A percentile compares a stretch with the other conserved stretches of the same genome.
Evolutionary conservation across 2,113 vertebrate species (phyloP).

Genomic region (Myiopsitta monachus): DNA sequence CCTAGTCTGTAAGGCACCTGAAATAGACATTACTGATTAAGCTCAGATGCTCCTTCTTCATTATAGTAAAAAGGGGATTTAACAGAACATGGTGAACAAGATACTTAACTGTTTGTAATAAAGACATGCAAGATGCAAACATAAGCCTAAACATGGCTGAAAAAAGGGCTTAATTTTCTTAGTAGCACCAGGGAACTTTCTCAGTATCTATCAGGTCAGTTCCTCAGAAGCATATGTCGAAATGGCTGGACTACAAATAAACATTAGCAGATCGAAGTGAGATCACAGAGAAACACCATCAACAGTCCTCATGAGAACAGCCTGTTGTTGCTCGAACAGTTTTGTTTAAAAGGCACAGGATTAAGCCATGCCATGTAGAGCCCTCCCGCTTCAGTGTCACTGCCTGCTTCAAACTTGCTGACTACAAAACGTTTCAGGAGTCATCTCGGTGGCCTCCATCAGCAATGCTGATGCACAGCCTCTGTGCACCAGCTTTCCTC

Average conservation of each 20-base stretch:
- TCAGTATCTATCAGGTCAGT: not conserved
- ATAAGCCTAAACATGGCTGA: not conserved
- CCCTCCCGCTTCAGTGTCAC: not conserved
- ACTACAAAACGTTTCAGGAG: not conserved
- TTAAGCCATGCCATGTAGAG: fast-evolving
- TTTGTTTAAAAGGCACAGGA: not conserved
- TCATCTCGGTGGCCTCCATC: not conserved
- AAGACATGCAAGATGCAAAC: not conserved
- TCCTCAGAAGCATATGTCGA: not conserved
- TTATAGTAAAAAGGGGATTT: not conserved
- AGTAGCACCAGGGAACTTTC: not conserved
- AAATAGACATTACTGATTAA: not conserved
- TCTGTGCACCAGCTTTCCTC: not conserved
- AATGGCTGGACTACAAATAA: not conserved
- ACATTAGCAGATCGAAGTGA: not conserved
- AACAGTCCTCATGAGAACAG: not conserved
- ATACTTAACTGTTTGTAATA: not conserved
- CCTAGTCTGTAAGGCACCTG: not conserved
- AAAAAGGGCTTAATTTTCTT: not conserved
- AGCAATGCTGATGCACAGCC: not conserved
- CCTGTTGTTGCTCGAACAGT: not conserved
- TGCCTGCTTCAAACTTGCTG: not conserved
- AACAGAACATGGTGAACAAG: not conserved
- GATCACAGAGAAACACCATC: not conserved
- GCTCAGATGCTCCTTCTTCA: not conserved